Percentiles rank a stretch among this genome's conserved stretches.
Evolutionary conservation across 2,113 vertebrate genomes (phyloP).

Genomic region (Pterocles gutturalis): DNA sequence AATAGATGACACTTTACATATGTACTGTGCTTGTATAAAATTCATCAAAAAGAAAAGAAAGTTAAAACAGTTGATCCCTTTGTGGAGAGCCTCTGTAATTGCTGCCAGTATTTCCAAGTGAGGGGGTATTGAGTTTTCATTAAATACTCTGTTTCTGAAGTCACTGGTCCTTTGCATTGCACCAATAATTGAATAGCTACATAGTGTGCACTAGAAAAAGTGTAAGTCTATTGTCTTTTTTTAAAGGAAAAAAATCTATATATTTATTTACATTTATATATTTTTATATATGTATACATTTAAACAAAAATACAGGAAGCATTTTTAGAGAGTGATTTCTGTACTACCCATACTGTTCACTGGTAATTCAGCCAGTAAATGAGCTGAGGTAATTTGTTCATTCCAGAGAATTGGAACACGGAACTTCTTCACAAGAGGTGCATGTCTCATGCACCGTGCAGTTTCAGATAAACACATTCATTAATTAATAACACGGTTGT

Average conservation of each 20-base stretch:
- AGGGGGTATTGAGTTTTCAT: neutral
- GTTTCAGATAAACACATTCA: neutral
- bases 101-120: neutral
- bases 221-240: neutral
- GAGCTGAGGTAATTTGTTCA: neutral
- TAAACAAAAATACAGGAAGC: neutral
- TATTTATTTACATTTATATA: neutral
- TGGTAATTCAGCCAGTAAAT: neutral
- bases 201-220: neutral
- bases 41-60: neutral
- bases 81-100: neutral
- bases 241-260: neutral
- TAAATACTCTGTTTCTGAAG: neutral
- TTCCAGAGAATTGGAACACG: neutral
- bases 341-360: neutral
- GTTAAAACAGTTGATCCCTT: neutral
- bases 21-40: neutral
- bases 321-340: neutral
- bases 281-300: neutral
- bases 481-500: neutral
- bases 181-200: neutral
- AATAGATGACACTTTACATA: neutral
- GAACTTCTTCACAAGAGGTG: neutral
- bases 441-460: neutral
- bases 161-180: neutral